phyloP scores from a whole-genome alignment of 2,888 invertebrate species.

The Lydus trimaculatus region DNA sequence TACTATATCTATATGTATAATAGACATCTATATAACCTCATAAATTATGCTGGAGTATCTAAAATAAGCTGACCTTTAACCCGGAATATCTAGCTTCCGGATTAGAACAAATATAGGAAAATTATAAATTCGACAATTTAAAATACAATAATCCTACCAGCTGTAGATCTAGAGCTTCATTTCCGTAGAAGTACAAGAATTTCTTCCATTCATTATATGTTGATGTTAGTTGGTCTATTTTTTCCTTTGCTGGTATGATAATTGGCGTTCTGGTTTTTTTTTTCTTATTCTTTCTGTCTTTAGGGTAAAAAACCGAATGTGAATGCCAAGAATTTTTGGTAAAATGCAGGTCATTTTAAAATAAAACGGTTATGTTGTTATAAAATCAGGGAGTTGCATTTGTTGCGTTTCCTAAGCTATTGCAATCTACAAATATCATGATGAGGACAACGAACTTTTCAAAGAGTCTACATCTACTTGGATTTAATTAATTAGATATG shows the following conservation, averaged over 20 bases:
- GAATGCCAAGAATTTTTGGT: constrained; percentile 30
- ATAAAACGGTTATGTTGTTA: constrained; percentile 25
- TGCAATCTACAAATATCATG: constrained; percentile 39
- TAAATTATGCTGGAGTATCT: constrained; percentile 13
- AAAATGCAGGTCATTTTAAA: constrained; percentile 38
- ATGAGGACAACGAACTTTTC: constrained; percentile 41
- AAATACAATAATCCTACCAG: background rate
- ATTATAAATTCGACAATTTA: background rate
- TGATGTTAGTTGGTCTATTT: too few relatives aligned
- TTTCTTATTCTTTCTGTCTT: background rate
- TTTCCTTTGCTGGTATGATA: background rate
- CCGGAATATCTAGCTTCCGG: constrained; percentile 9
- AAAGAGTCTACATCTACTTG: constrained; percentile 32
- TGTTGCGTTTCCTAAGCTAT: constrained; percentile 27
- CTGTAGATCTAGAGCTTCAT: too few relatives aligned
- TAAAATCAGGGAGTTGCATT: constrained; percentile 11
- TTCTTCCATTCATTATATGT: too few relatives aligned
- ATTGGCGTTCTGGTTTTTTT: background rate
- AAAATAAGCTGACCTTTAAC: constrained; percentile 13
- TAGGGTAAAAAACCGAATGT: background rate
- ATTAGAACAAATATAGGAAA: background rate
- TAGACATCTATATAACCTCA: background rate
- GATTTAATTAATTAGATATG: constrained; percentile 24
- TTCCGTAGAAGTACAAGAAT: too few relatives aligned
- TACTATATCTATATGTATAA: background rate